Percentiles rank a stretch among this genome's conserved stretches.
Evolutionary conservation across 1,140 invertebrate species (phyloP).

Genomic region (Drosophila parvula): DNA sequence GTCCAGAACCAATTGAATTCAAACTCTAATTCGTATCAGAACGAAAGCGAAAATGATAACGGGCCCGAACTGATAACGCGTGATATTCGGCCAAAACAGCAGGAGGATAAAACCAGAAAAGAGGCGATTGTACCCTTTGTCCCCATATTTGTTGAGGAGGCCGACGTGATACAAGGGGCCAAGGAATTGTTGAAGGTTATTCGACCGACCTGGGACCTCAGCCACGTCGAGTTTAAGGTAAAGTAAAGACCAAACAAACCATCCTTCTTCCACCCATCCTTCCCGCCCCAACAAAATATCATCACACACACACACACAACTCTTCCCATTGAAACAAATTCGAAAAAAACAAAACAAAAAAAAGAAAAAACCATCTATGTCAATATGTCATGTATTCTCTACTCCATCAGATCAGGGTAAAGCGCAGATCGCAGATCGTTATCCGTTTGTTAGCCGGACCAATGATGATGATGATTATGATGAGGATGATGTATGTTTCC

Average conservation of each 20-base stretch:
- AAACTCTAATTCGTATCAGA: constrained; percentile 51
- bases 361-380: constrained; percentile 39
- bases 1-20: constrained; percentile 63
- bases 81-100: constrained; percentile 52
- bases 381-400: constrained; percentile 54
- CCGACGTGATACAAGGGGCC: constrained; percentile 85
- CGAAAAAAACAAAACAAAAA: constrained; percentile 9
- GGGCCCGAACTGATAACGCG: constrained; percentile 41
- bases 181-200: constrained; percentile 85
- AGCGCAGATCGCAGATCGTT: constrained; percentile 40
- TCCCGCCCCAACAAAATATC: neutral
- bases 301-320: neutral
- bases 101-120: constrained; percentile 45
- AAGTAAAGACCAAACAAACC: constrained; percentile 34
- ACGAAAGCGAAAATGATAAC: constrained; percentile 40
- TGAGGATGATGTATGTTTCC: constrained; percentile 37
- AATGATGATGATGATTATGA: constrained; percentile 18
- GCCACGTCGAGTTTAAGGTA: constrained; percentile 86
- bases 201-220: constrained; percentile 85
- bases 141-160: constrained; percentile 85
- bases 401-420: constrained; percentile 48
- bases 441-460: constrained; percentile 36
- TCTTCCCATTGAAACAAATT: neutral
- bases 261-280: neutral
- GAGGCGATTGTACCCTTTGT: constrained; percentile 76